Evolutionary conservation across 1,140 invertebrate genomes (phyloP).

Genomic region (Monochamus saltuarius): DNA sequence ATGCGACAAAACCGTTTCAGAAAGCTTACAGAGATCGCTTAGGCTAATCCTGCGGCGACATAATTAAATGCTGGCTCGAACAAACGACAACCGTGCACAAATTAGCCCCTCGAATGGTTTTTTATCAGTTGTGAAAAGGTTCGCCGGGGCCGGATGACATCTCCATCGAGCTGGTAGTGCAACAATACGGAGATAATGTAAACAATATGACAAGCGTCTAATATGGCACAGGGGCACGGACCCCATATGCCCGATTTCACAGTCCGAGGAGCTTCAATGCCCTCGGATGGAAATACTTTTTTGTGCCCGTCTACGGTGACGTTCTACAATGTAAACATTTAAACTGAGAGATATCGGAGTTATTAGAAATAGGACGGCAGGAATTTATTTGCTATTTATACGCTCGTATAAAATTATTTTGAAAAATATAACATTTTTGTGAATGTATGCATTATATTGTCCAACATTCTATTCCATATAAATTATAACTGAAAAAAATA

Average conservation of each 20-base stretch:
- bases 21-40: too few species aligned
- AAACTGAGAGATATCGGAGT: too few species aligned
- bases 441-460: too few species aligned
- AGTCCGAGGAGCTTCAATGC: slow-evolving; percentile 35
- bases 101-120: slow-evolving; percentile 23
- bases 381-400: too few species aligned
- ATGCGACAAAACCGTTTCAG: too few species aligned
- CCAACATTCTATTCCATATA: too few species aligned
- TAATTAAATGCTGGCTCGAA: slow-evolving; percentile 1
- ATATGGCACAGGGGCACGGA: slow-evolving; percentile 36
- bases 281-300: slow-evolving; percentile 32
- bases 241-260: slow-evolving; percentile 43
- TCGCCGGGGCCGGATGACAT: slow-evolving; percentile 34
- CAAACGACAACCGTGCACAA: slow-evolving; percentile 9
- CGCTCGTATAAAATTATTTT: too few species aligned
- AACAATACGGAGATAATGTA: slow-evolving; percentile 48
- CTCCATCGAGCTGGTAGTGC: slow-evolving; percentile 44
- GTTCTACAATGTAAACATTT: slow-evolving; percentile 32
- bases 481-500: too few species aligned
- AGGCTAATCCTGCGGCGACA: slow-evolving; percentile 16
- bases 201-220: slow-evolving; percentile 52
- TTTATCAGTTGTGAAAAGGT: slow-evolving; percentile 20
- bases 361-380: too few species aligned
- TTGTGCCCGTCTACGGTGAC: slow-evolving; percentile 28
- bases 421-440: too few species aligned